phyloP scores from a whole-genome alignment of 2,888 invertebrate species.

The Melitaea athalia region DNA sequence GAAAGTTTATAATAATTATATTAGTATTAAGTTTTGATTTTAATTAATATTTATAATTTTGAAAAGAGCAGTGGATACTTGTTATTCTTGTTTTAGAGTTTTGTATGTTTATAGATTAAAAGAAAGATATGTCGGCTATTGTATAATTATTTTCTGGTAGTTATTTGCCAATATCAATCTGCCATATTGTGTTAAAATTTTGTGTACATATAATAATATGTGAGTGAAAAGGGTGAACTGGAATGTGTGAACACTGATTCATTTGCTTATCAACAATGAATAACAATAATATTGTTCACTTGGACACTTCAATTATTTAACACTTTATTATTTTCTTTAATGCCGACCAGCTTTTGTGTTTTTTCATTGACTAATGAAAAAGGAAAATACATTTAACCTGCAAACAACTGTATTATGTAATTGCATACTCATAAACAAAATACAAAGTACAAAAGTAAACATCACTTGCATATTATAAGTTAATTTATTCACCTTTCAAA shows the following conservation, averaged over 20 bases:
- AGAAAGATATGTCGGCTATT: slow-evolving; percentile 46
- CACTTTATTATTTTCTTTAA: slow-evolving; percentile 22
- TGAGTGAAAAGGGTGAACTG: slow-evolving; percentile 23
- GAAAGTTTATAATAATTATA: slow-evolving; percentile 54
- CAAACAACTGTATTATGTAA: slow-evolving; percentile 6
- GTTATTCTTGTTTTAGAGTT: slow-evolving; percentile 75
- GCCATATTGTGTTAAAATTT: slow-evolving; percentile 43
- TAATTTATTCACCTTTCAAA: slow-evolving; percentile 12
- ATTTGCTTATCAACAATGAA: slow-evolving; percentile 28
- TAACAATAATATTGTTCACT: slow-evolving; percentile 16
- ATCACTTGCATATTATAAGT: neutral
- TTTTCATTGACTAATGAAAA: neutral
- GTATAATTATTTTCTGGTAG: slow-evolving; percentile 44
- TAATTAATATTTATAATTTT: slow-evolving; percentile 61
- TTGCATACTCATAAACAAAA: slow-evolving; percentile 1
- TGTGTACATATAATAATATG: slow-evolving; percentile 26
- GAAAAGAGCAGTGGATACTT: slow-evolving; percentile 56
- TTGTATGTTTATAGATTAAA: slow-evolving; percentile 62
- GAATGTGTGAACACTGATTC: slow-evolving; percentile 27
- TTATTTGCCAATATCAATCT: slow-evolving; percentile 44
- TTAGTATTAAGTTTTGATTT: slow-evolving; percentile 69
- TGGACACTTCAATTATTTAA: slow-evolving; percentile 21
- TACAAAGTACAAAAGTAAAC: slow-evolving; percentile 4
- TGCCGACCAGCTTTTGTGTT: slow-evolving; percentile 17
- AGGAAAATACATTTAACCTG: neutral